Conservation (phyloP, 2,888 invertebrate genomes). For the Ochlodes sylvanus region DNA sequence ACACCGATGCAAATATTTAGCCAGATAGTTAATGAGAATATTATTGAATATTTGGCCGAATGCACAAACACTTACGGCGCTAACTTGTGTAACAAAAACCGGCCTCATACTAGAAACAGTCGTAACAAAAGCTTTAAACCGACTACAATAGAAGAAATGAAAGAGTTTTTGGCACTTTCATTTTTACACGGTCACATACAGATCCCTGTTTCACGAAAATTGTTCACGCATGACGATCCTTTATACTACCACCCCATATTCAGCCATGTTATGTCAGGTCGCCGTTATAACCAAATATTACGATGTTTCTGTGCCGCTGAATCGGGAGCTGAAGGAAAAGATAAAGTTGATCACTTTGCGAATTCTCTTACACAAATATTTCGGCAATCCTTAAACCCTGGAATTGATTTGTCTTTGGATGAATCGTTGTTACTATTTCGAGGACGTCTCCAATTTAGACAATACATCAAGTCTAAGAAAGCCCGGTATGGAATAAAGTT, state of each 20-base stretch:
- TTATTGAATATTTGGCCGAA: too few species aligned
- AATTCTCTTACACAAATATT: conserved; percentile 44
- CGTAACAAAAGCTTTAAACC: conserved; percentile 14
- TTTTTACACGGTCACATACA: conserved; percentile 12
- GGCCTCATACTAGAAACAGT: conserved; percentile 12
- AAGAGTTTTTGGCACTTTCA: conserved; percentile 12
- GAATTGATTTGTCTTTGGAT: conserved; percentile 46
- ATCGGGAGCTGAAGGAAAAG: conserved; percentile 43
- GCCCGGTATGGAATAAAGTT: conserved; percentile 52
- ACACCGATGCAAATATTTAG: too few species aligned
- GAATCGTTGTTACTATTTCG: conserved; percentile 47
- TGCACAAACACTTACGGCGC: too few species aligned
- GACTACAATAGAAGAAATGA: conserved; percentile 12
- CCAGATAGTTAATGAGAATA: too few species aligned
- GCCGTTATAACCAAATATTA: conserved; percentile 46
- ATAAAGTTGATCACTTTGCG: conserved; percentile 45
- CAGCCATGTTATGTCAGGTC: conserved; percentile 43
- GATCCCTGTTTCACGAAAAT: conserved; percentile 27
- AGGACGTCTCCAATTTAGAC: conserved; percentile 48
- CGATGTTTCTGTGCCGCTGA: conserved; percentile 46
- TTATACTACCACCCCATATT: conserved; percentile 47
- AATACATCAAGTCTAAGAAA: conserved; percentile 50
- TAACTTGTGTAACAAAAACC: not conserved
- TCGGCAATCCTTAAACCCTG: conserved; percentile 43
- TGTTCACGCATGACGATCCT: conserved; percentile 40